phyloP scores from a whole-genome alignment of 1,140 invertebrate species.

The Coptotermes formosanus region DNA sequence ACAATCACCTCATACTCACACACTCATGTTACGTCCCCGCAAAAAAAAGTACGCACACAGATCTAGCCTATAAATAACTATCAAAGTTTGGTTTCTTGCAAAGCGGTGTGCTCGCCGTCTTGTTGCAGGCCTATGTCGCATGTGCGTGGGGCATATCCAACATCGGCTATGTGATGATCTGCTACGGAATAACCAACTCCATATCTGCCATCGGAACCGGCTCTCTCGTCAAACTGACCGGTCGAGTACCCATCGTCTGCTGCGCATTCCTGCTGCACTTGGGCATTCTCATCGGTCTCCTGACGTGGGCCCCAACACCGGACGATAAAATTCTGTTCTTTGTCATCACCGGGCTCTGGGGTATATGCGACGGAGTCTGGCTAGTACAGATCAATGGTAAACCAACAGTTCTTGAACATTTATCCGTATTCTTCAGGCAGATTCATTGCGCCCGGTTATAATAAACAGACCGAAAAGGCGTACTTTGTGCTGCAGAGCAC shows the following conservation, averaged over 20 bases:
- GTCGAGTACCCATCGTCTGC: constrained; percentile 24
- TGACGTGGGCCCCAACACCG: constrained; percentile 72
- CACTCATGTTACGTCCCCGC: too few species aligned
- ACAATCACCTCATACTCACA: too few species aligned
- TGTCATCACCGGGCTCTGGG: constrained; percentile 84
- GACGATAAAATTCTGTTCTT: constrained; percentile 73
- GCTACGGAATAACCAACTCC: constrained; percentile 82
- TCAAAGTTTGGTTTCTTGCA: too few species aligned
- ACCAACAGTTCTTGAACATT: constrained; percentile 37
- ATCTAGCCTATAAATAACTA: too few species aligned
- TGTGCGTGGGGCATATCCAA: constrained; percentile 86
- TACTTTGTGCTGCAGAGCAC: too few species aligned
- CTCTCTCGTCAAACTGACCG: constrained; percentile 66
- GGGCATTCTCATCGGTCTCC: constrained; percentile 62
- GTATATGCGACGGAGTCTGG: constrained; percentile 88
- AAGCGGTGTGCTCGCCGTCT: too few species aligned
- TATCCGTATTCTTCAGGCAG: too few species aligned
- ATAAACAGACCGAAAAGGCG: too few species aligned
- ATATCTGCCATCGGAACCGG: constrained; percentile 77
- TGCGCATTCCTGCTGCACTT: constrained; percentile 48
- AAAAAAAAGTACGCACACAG: too few species aligned
- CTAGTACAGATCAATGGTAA: constrained; percentile 92
- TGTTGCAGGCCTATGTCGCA: constrained; percentile 77
- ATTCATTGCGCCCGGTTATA: too few species aligned
- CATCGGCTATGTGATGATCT: constrained; percentile 90